Evolutionary conservation across 2,888 invertebrate species (phyloP).

Genomic region (Fissipunctia ypsillon): DNA sequence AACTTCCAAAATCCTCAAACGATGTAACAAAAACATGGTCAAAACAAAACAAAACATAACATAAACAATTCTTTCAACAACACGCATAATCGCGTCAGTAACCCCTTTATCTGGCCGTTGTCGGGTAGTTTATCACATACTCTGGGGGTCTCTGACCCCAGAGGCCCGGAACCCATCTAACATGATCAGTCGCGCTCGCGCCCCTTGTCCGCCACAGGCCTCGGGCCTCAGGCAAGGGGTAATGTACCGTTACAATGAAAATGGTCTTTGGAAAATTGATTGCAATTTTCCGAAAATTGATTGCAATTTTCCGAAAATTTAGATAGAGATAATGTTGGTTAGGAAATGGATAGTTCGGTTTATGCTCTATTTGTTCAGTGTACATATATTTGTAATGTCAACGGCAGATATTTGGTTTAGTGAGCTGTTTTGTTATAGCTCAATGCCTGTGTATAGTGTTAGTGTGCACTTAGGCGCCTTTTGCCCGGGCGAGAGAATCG

Average conservation of each 20-base stretch:
- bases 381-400: slow-evolving; percentile 10
- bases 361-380: not conserved
- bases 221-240: slow-evolving; percentile 3
- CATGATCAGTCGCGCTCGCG: slow-evolving; percentile 41
- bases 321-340: slow-evolving; percentile 5
- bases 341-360: slow-evolving; percentile 10
- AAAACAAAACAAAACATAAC: slow-evolving; percentile 9
- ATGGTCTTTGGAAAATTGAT: slow-evolving; percentile 44
- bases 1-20: not conserved
- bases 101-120: slow-evolving; percentile 55
- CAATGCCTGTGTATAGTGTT: too few species aligned
- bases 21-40: slow-evolving; percentile 6
- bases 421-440: not conserved
- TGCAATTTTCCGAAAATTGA: slow-evolving; percentile 53
- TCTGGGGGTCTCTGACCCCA: slow-evolving; percentile 34
- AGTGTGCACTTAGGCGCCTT: too few species aligned
- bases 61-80: slow-evolving; percentile 29
- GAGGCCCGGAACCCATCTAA: slow-evolving; percentile 57
- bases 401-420: not conserved
- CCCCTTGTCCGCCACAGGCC: slow-evolving; percentile 37
- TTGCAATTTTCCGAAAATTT: slow-evolving; percentile 54
- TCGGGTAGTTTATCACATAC: slow-evolving; percentile 69
- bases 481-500: too few species aligned
- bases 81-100: slow-evolving; percentile 45
- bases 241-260: slow-evolving; percentile 52